Conservation (phyloP, 2,113 vertebrate genomes). For the Solea senegalensis region DNA sequence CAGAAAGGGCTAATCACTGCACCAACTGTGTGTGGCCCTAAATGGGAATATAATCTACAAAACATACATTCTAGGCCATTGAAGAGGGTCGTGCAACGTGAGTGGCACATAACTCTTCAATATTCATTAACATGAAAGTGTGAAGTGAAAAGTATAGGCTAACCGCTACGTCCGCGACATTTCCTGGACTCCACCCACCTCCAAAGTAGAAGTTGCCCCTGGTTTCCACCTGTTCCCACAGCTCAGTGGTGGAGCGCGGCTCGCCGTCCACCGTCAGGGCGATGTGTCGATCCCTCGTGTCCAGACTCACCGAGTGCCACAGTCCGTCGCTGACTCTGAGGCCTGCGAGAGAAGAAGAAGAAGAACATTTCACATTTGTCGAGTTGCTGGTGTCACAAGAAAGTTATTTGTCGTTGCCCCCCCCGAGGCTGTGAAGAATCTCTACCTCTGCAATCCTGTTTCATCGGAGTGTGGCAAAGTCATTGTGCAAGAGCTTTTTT, state of each 20-base stretch:
- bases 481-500: neutral
- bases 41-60: too few species aligned
- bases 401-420: neutral
- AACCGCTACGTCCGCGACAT: too few species aligned
- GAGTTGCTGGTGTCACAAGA: neutral
- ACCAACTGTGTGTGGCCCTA: too few species aligned
- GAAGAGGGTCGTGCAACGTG: too few species aligned
- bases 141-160: too few species aligned
- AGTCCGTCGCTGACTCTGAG: conserved; percentile 89
- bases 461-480: neutral
- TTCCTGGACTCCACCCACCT: conserved; percentile 78
- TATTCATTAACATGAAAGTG: too few species aligned
- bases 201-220: conserved; percentile 90
- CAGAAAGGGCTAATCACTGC: too few species aligned
- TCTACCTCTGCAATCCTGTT: neutral
- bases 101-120: too few species aligned
- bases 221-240: conserved; percentile 84
- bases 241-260: conserved; percentile 80
- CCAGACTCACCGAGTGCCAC: conserved; percentile 92
- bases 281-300: conserved; percentile 85
- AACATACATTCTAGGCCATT: too few species aligned
- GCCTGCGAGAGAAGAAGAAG: conserved; percentile 74
- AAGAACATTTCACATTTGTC: conserved; percentile 6
- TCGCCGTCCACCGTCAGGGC: conserved; percentile 87
- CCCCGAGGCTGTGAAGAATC: neutral